phyloP scores from a whole-genome alignment of 2,113 vertebrate genomes.

The Lasiurus borealis region DNA sequence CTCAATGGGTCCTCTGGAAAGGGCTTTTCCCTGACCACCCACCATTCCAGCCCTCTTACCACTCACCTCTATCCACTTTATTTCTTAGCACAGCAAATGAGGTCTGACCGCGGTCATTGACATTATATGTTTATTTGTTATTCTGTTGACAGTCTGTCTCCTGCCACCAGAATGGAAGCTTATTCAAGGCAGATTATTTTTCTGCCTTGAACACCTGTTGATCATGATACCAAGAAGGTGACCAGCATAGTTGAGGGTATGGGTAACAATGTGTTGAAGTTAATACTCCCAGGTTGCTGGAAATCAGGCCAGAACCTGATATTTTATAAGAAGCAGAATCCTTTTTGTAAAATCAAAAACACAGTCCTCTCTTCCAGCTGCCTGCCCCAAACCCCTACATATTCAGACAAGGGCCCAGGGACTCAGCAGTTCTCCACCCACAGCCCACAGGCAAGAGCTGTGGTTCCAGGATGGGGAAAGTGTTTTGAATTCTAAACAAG shows the following conservation, averaged over 20 bases:
- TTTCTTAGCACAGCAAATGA: neutral
- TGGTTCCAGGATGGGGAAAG: neutral
- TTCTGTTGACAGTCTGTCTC: neutral
- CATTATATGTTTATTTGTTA: rapidly evolving
- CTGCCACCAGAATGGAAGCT: neutral
- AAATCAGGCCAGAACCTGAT: conserved; percentile 45
- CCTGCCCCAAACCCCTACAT: rapidly evolving
- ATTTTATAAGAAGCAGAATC: neutral
- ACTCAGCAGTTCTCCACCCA: neutral
- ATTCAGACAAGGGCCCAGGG: neutral
- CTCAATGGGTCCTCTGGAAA: neutral
- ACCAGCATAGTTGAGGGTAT: neutral
- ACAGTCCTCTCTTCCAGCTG: neutral
- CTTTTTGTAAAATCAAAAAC: neutral
- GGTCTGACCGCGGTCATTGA: neutral
- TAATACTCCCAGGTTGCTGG: neutral
- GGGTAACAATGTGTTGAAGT: neutral
- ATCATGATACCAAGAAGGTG: neutral
- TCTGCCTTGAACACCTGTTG: neutral
- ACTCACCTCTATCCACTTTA: neutral
- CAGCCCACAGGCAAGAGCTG: neutral
- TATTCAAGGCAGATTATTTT: neutral
- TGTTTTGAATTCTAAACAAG: conserved; percentile 63
- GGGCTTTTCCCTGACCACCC: neutral
- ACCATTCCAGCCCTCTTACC: neutral